Evolutionary conservation across 2,888 invertebrate genomes (phyloP), one percentile per base, ranked within the genome.

Genomic region (Drosophila kanekoi): DNA sequence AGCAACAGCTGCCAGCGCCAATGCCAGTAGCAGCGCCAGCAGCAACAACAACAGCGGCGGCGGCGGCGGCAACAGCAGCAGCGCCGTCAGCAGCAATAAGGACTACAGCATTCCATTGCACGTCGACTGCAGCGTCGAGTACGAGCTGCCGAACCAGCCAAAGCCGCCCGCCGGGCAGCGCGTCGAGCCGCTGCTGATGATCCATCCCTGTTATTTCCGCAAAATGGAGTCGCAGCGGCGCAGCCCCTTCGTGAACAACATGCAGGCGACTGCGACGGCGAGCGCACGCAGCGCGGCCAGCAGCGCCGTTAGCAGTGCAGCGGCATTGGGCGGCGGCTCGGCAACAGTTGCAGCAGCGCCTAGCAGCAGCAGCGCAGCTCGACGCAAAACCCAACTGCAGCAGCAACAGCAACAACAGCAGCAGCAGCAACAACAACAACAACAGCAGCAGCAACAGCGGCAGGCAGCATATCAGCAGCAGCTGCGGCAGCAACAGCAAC

Each of bases 51-150:
- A 84, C 87, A 78, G 59, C 81, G 76, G 47, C 73, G 75, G 41
- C 57, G 48, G 14, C 51, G 71, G 8, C 70, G 32, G 48, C 71
- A 38, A 49, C 78, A 65, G 93, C 92, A 76, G 84, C 66, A 70
- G 37, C 10, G 20, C 49, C 37, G 23, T 37, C 49, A 37, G 14
- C 91, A 77, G 83, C 67, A 71, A 94, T 92, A 96, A 96, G 94
- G 96, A 97, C 93, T 97, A 96, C 93, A 95, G 95, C 92, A 95
- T 96, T 93, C 97, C 97, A 90, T 94, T 97, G 92, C 96, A 97
- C 93, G 97, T 97, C 92, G 97, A 97, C 93, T 97, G 97, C 94
- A 96, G 96, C 94, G 97, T 97, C 90, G 97, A 97, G 93, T 97
- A 97, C 94, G 97, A 97, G 94, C 94, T 97, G 92, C 97, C 97